Evolutionary conservation across 2,797 vertebrate species (phyloP), one percentile per base, ranked within the genome.

Genomic region (Selene dorsalis): DNA sequence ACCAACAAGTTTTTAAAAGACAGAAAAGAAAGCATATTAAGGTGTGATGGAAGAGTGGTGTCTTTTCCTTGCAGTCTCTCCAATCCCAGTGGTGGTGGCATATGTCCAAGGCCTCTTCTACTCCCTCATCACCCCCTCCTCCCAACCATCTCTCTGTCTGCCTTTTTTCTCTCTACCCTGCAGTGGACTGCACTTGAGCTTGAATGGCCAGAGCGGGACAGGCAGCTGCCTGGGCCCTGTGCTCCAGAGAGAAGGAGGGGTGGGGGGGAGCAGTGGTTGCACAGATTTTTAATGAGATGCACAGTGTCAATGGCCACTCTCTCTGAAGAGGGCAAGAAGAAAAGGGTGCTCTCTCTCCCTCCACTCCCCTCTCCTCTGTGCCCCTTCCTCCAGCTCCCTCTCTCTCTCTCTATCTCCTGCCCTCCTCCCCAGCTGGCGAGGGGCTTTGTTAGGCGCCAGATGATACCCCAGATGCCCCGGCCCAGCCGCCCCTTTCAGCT

Each of bases 271-370:
- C 32, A 35, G 32, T 35, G 32, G 76, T 64, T 55, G 75, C 75
- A 76, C 64, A 35, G 56, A 85, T 84, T 89, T 32, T 87, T 93
- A 94, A 94, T 94, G 92, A 94, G 91, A 94, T 94, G 88, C 93
- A 85, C 89, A 91, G 92, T 93, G 91, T 94, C 94, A 94, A 94
- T 94, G 93, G 93, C 91, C 92, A 93, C 93, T 92, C 91, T 93
- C 88, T 93, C 92, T 94, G 92, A 93, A 93, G 93, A 93, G 91
- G 92, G 91, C 86, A 88, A 88, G 91, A 93, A 93, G 93, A 94
- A 94, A 93, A 92, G 90, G 83, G 85, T 63, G 71, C 84, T 89
- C 91, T 88, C 85, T 88, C 77, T 85, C 78, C 57, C 77, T 85
- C 78, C 57, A 50, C 80, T 83, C 87, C 87, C 87, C 81, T 88